Evolutionary conservation across 1,140 invertebrate genomes (phyloP).

Genomic region (Zaprionus gabonicus): DNA sequence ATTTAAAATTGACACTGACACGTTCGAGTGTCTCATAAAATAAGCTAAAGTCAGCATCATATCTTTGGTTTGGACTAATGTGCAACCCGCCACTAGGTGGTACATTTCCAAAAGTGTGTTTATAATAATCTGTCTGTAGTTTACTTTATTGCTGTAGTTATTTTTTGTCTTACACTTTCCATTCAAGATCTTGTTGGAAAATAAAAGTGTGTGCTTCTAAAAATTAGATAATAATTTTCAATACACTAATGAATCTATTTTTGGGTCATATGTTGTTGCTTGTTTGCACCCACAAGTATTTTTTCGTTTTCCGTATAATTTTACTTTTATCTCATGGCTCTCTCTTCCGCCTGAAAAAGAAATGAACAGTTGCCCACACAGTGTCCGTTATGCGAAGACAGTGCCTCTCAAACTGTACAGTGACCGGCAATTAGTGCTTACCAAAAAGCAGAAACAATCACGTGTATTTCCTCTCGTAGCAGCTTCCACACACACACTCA

Average conservation of each 20-base stretch:
- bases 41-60: constrained; percentile 57
- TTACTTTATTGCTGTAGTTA: not conserved
- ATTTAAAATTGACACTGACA: constrained; percentile 62
- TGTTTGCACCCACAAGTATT: not conserved
- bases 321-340: constrained; percentile 3
- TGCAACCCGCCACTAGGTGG: constrained; percentile 27
- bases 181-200: not conserved
- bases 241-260: not conserved
- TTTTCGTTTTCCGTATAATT: not conserved
- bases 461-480: constrained; percentile 26
- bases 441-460: constrained; percentile 41
- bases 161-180: not conserved
- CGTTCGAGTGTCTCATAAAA: constrained; percentile 67
- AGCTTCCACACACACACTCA: constrained; percentile 51
- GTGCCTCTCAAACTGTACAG: constrained; percentile 46
- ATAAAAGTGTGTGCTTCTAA: not conserved
- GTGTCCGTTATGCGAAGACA: constrained; percentile 26
- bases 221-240: not conserved
- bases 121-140: not conserved
- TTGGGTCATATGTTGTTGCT: not conserved
- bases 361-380: constrained; percentile 2
- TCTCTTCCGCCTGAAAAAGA: constrained; percentile 3
- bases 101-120: constrained; percentile 40
- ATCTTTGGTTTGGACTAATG: constrained; percentile 32
- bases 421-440: constrained; percentile 60